Base-by-base conservation (phyloP, 1,140 invertebrate species). In the Lasioglossum albipes region DNA sequence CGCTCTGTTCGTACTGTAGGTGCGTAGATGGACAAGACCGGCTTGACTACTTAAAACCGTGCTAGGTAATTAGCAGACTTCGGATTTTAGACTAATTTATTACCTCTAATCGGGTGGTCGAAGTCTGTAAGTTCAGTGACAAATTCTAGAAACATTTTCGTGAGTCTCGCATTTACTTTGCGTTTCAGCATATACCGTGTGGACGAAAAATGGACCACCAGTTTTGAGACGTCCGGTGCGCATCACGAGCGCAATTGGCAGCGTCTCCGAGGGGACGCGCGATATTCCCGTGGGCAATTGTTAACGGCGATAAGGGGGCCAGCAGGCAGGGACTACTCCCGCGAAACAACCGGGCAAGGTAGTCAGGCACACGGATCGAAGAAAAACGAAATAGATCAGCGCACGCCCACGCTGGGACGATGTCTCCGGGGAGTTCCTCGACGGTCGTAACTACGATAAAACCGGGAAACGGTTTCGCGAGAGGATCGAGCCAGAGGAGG, bases 381-480 rank as follows among this genome's bases (percentile, higher is more conserved):
- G 78, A 66, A 81, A 75, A 80, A 66, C 72, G 71, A 75, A 83
- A 81, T 75, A 81, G 77, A 79, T 79, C 81, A 69, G 71, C 13
- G 66, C 36, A 57, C 81, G 77, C 81, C 81, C 71, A 85, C 72
- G 82, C 66, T 0, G 18, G 57, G 5, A 10, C 62, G 52, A 67
- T 84, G 75, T 73, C 74, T 57, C 65, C 41, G 27, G 65, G 61
- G 45, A 67, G 70, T n/a, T 22, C 20, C 59, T 7, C 64, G 57
- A 36, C 57, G 42, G n/a, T 66, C 20, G 59, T 41, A 61, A 62
- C 64, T 27, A 49, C 75, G 75, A 83, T 84, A 84, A 84, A 84
- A 79, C 54, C 52, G 74, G 70, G 59, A 82, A 78, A 83, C 82
- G 67, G 68, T 83, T 75, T 64, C 66, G 66, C 41, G 45, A 54